Conservation (phyloP, 2,113 vertebrate species). For the Percopsis transmontana region DNA sequence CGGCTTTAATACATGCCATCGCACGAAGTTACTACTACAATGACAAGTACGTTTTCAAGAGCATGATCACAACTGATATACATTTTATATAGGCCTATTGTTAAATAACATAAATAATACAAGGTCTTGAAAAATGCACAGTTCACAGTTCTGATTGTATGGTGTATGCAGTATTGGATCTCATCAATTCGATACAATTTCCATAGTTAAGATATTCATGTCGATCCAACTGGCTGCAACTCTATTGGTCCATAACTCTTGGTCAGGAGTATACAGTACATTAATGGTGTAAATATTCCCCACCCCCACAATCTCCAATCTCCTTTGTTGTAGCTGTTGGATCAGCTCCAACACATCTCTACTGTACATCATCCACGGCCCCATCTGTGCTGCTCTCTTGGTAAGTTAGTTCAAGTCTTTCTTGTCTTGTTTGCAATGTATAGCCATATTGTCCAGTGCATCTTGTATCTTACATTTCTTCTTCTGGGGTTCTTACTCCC, state of each 20-base stretch:
- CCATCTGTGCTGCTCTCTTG: constrained; percentile 95
- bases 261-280: constrained; percentile 3
- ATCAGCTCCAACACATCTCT: constrained; percentile 96
- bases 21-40: constrained; percentile 95
- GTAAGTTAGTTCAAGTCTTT: constrained; percentile 68
- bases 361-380: constrained; percentile 96
- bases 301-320: constrained; percentile 1
- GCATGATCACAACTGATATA: background rate
- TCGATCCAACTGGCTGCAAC: constrained; percentile 8
- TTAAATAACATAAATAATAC: no score
- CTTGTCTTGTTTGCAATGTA: background rate
- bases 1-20: constrained; percentile 89
- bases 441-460: background rate
- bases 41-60: constrained; percentile 86
- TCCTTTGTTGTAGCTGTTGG: constrained; percentile 86
- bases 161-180: no score
- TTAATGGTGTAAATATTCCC: constrained; percentile 11
- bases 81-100: background rate
- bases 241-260: constrained; percentile 2
- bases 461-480: background rate
- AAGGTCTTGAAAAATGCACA: no score
- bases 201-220: constrained; percentile 4
- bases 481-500: background rate
- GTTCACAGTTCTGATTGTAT: no score
- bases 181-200: background rate